These are phyloP conservation scores for Drosophila anceps DNA, from an alignment of 2,888 invertebrate species.

Conservation along the genomic window DNA sequence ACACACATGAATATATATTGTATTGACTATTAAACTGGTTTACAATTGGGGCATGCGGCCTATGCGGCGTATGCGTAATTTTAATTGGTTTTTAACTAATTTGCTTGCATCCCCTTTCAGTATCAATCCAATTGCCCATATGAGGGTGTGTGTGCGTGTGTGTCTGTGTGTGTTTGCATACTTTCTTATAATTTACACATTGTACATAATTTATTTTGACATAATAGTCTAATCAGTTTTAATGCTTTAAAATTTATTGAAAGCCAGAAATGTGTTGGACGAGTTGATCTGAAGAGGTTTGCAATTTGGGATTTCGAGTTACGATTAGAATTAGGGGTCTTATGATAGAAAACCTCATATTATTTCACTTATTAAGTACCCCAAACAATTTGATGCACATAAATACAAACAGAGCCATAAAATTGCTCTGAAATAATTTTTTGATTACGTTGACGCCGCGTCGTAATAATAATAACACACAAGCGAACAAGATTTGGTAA, in stretches of 20 bases:
- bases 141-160: neutral
- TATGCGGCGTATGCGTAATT: constrained; percentile 74
- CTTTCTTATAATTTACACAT: constrained; percentile 55
- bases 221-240: constrained; percentile 51
- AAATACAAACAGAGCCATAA: constrained; percentile 34
- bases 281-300: neutral
- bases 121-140: constrained; percentile 14
- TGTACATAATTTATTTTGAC: constrained; percentile 55
- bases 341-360: neutral
- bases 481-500: neutral
- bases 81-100: constrained; percentile 82
- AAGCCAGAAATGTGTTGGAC: neutral
- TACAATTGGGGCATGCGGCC: constrained; percentile 44
- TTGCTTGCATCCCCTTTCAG: constrained; percentile 58
- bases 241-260: constrained; percentile 15
- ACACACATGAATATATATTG: neutral
- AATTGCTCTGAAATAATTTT: constrained; percentile 39
- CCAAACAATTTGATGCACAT: constrained; percentile 28
- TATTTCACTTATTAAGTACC: constrained; percentile 16
- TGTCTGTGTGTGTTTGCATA: constrained; percentile 17
- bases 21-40: constrained; percentile 36
- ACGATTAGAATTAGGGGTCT: neutral
- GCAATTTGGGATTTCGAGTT: neutral
- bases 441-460: constrained; percentile 39
- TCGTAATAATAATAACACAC: constrained; percentile 49